A percentile compares a stretch with the other conserved stretches of the same genome.
Evolutionary conservation across 2,888 invertebrate species (phyloP).

Genomic region (Cordilura impudica): DNA sequence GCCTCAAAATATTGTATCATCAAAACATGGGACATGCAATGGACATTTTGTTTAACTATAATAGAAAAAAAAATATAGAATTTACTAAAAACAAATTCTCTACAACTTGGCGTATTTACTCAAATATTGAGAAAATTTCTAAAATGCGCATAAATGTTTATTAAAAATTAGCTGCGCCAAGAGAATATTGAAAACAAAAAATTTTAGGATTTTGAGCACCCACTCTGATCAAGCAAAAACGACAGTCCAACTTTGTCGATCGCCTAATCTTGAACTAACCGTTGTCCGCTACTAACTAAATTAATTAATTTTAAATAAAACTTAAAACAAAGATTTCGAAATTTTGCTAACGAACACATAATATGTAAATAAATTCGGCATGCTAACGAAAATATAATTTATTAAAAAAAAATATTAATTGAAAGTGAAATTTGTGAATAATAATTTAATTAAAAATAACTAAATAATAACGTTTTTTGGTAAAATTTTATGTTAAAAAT

Average conservation of each 20-base stretch:
- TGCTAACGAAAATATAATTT: neutral
- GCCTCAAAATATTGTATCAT: slow-evolving; percentile 4
- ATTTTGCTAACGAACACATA: neutral
- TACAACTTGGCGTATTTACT: slow-evolving; percentile 7
- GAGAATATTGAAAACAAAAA: slow-evolving; percentile 31
- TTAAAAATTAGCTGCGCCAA: slow-evolving; percentile 49
- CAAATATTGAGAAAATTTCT: slow-evolving; percentile 21
- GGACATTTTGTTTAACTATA: slow-evolving; percentile 33
- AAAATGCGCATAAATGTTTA: slow-evolving; percentile 48
- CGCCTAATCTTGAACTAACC: slow-evolving; percentile 74
- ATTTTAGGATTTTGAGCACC: slow-evolving; percentile 30
- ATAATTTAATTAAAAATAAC: neutral
- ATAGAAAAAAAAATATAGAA: slow-evolving; percentile 16
- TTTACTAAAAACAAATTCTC: slow-evolving; percentile 10
- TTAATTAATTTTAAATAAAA: slow-evolving; percentile 10
- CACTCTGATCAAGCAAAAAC: slow-evolving; percentile 24
- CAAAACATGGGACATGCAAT: slow-evolving; percentile 5
- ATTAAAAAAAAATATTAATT: slow-evolving; percentile 1
- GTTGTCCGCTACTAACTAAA: slow-evolving; percentile 69
- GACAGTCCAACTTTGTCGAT: slow-evolving; percentile 76
- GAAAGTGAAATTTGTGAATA: neutral
- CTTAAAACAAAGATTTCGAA: neutral
- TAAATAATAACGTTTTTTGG: neutral
- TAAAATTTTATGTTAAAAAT: neutral
- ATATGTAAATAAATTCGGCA: neutral